Percentiles rank a stretch among this genome's conserved stretches.
These are phyloP conservation scores for Sebastes oblongus DNA, from an alignment of 2,797 vertebrate genomes.

Conservation along the genomic window DNA sequence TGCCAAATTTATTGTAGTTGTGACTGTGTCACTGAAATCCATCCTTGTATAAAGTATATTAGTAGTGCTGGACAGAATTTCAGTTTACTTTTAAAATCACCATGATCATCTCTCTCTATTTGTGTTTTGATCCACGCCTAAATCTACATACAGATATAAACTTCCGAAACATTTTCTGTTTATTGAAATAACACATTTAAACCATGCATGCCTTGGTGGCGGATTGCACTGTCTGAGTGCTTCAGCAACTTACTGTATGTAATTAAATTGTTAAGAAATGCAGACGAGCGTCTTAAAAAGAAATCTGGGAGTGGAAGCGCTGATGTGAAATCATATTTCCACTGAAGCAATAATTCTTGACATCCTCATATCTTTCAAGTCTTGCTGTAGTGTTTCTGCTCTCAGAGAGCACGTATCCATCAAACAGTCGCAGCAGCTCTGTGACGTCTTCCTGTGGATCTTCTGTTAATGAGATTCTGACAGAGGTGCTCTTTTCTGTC, in stretches of 20 bases:
- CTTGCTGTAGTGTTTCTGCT: not conserved
- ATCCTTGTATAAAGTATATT: not conserved
- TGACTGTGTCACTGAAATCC: not conserved
- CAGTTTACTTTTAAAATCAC: not conserved
- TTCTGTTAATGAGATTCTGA: constrained; percentile 35
- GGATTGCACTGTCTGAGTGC: not conserved
- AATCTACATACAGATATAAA: not conserved
- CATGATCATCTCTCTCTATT: not conserved
- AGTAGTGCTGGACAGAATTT: not conserved
- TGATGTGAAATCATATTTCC: constrained; percentile 1
- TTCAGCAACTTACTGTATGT: not conserved
- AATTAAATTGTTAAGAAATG: not conserved
- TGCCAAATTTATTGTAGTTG: not conserved
- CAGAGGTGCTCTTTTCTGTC: constrained; percentile 27
- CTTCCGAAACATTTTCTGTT: not conserved
- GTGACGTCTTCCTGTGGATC: constrained; percentile 31
- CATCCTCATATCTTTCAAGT: not conserved
- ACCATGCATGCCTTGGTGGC: not conserved
- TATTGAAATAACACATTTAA: not conserved
- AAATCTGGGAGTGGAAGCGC: not conserved
- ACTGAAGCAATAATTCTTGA: not conserved
- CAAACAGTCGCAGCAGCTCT: constrained; percentile 13
- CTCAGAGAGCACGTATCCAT: constrained; percentile 4
- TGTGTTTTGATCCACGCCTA: not conserved
- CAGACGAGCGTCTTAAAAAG: not conserved